These are phyloP conservation scores for Sinhomidia bicolor DNA, from an alignment of 2,888 invertebrate genomes.

Conservation along the genomic window DNA sequence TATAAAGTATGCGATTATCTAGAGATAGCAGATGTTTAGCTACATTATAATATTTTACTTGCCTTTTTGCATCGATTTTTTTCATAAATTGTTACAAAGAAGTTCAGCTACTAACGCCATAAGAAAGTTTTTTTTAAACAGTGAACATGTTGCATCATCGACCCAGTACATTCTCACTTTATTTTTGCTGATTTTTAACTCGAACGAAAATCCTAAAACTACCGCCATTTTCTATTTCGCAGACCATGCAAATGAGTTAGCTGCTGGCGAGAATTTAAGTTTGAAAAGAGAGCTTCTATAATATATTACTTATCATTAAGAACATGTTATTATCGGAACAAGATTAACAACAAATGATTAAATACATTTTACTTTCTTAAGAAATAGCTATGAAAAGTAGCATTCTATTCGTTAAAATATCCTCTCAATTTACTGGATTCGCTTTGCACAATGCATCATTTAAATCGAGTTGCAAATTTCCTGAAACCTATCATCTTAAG, in stretches of 20 bases:
- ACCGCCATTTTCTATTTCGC: neutral
- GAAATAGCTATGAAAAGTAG: constrained; percentile 3
- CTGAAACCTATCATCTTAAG: neutral
- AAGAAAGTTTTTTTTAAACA: neutral
- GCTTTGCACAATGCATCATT: neutral
- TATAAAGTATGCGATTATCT: neutral
- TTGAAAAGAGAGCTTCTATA: constrained; percentile 60
- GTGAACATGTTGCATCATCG: constrained; percentile 48
- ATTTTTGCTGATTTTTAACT: neutral
- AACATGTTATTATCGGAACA: constrained; percentile 20
- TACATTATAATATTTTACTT: neutral
- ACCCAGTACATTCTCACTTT: constrained; percentile 11
- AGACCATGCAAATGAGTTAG: constrained; percentile 42
- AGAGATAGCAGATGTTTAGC: neutral
- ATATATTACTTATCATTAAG: neutral
- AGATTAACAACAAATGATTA: constrained; percentile 1
- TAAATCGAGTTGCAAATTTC: neutral
- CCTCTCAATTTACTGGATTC: neutral
- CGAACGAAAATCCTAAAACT: neutral
- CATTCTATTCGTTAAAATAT: constrained; percentile 3
- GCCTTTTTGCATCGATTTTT: neutral
- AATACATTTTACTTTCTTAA: constrained; percentile 24
- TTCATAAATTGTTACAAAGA: neutral
- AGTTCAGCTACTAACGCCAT: neutral
- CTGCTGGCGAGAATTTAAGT: constrained; percentile 59